phyloP scores from a whole-genome alignment of 2,888 invertebrate species.

The Smittia sp. region DNA sequence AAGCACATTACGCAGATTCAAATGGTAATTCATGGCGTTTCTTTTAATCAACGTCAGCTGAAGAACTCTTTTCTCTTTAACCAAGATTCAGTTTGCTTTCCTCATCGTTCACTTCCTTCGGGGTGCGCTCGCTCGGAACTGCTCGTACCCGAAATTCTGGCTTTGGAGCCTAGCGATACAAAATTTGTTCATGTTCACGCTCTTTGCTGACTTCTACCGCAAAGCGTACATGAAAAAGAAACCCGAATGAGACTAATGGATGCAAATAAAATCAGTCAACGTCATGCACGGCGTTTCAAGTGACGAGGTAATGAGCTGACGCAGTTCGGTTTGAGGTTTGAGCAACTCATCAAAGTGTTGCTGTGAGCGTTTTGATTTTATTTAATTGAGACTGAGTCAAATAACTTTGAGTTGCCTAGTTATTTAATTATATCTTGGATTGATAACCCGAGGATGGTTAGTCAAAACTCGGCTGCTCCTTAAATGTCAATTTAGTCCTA shows the following conservation, averaged over 20 bases:
- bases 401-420: no score
- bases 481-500: no score
- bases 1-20: conserved; percentile 76
- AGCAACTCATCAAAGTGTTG: no score
- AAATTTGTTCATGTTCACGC: conserved; percentile 15
- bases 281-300: no score
- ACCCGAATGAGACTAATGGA: background rate
- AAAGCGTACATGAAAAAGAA: conserved; percentile 33
- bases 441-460: no score
- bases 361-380: no score
- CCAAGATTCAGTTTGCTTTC: conserved; percentile 41
- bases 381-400: no score
- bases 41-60: background rate
- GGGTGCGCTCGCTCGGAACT: conserved; percentile 42
- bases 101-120: background rate
- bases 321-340: no score
- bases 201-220: conserved; percentile 32
- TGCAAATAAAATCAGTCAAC: no score
- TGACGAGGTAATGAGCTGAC: no score
- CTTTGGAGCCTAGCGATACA: conserved; percentile 8
- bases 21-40: conserved; percentile 55
- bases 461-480: no score
- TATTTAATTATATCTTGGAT: no score
- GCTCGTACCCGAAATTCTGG: conserved; percentile 13
- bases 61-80: background rate